A percentile compares a stretch with the other conserved stretches of the same genome.
Conservation (phyloP, 2,888 invertebrate genomes). For the Calliphora vomitoria region DNA sequence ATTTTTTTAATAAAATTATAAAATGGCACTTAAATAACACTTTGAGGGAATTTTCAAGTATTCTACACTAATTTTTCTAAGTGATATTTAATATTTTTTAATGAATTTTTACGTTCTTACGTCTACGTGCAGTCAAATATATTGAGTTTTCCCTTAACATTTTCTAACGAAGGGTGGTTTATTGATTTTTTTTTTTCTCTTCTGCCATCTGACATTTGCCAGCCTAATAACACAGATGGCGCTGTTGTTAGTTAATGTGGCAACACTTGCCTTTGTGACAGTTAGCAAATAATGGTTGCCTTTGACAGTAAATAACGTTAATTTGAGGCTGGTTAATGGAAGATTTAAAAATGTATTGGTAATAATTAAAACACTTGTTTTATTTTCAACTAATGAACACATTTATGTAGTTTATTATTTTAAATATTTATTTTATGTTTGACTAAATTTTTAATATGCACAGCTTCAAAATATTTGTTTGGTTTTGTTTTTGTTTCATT, state of each 20-base stretch:
- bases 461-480: slow-evolving; percentile 56
- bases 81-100: slow-evolving; percentile 73
- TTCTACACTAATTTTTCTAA: slow-evolving; percentile 74
- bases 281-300: neutral
- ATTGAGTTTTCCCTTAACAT: slow-evolving; percentile 80
- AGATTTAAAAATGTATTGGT: neutral
- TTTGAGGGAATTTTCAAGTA: slow-evolving; percentile 68
- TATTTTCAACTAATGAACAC: slow-evolving; percentile 68
- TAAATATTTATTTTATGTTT: slow-evolving; percentile 61
- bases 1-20: slow-evolving; percentile 71
- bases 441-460: slow-evolving; percentile 55
- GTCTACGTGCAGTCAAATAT: slow-evolving; percentile 80
- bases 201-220: slow-evolving; percentile 25
- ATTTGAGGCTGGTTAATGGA: neutral
- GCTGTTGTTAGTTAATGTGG: slow-evolving; percentile 24
- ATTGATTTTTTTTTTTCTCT: slow-evolving; percentile 83
- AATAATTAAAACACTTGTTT: slow-evolving; percentile 6
- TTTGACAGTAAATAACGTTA: slow-evolving; percentile 3
- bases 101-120: slow-evolving; percentile 75
- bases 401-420: slow-evolving; percentile 66
- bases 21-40: slow-evolving; percentile 71
- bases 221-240: slow-evolving; percentile 54
- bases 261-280: slow-evolving; percentile 21
- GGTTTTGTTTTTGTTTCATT: neutral
- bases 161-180: slow-evolving; percentile 82